A percentile compares a stretch with the other conserved stretches of the same genome.
These are phyloP conservation scores for Xyrichtys novacula DNA, from an alignment of 2,797 vertebrate species.

Conservation along the genomic window DNA sequence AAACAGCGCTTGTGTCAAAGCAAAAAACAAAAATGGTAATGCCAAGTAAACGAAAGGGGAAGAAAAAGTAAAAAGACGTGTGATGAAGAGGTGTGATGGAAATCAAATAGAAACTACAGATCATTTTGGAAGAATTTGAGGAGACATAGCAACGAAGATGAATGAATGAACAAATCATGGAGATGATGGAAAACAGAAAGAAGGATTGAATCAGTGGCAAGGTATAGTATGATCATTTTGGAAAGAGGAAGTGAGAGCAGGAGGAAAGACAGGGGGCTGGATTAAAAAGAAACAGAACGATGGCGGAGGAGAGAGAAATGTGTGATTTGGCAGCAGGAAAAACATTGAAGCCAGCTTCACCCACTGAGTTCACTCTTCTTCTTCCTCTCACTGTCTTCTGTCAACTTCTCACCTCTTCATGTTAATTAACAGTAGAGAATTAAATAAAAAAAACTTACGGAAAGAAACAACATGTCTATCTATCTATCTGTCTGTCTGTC, in stretches of 20 bases:
- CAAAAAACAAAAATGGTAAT: no score
- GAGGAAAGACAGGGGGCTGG: constrained; percentile 22
- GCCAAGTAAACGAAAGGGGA: neutral
- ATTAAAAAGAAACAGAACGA: constrained; percentile 42
- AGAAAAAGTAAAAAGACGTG: neutral
- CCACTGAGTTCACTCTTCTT: constrained; percentile 47
- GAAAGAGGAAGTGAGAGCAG: constrained; percentile 16
- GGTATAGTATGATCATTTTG: constrained; percentile 18
- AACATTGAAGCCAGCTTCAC: constrained; percentile 38
- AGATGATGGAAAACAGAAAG: constrained; percentile 1
- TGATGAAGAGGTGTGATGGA: neutral
- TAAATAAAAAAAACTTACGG: no score
- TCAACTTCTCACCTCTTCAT: constrained; percentile 47
- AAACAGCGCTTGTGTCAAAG: neutral
- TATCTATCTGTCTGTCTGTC: no score
- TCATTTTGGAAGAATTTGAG: neutral
- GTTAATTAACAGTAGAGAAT: constrained; percentile 34
- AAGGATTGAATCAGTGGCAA: neutral
- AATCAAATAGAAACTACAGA: neutral
- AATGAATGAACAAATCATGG: constrained; percentile 14
- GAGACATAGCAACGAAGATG: neutral
- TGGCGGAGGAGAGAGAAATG: constrained; percentile 44
- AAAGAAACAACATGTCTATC: no score
- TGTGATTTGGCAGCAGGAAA: constrained; percentile 50
- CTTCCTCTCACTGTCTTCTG: constrained; percentile 29